Evolutionary conservation across 1,140 invertebrate species (phyloP).

Genomic region (Phortica variegata): DNA sequence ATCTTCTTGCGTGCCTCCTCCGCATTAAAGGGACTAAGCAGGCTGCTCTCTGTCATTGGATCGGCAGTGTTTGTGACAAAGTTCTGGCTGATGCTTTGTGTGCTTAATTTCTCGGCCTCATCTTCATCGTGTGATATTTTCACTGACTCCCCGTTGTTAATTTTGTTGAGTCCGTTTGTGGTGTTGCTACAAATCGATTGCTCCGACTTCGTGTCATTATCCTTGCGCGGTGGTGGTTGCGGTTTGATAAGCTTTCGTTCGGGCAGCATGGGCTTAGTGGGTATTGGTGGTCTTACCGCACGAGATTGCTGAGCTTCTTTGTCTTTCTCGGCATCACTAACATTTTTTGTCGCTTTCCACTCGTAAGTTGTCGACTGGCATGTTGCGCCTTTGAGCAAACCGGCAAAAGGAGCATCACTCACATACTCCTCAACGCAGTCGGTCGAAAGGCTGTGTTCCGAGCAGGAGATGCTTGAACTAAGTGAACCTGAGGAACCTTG

Average conservation of each 20-base stretch:
- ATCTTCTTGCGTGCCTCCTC: constrained; percentile 94
- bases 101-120: neutral
- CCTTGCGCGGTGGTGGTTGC: constrained; percentile 9
- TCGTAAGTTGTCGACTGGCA: constrained; percentile 17
- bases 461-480: constrained; percentile 65
- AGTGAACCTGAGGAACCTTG: constrained; percentile 44
- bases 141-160: constrained; percentile 18
- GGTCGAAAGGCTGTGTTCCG: constrained; percentile 75
- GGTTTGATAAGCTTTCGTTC: constrained; percentile 40
- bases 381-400: constrained; percentile 76
- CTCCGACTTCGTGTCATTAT: constrained; percentile 23
- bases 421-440: constrained; percentile 83
- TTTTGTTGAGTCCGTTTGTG: constrained; percentile 29
- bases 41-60: constrained; percentile 59
- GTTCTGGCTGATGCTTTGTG: neutral
- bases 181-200: constrained; percentile 26
- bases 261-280: constrained; percentile 36
- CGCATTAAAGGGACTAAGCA: constrained; percentile 87
- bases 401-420: constrained; percentile 83
- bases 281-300: constrained; percentile 32
- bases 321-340: constrained; percentile 25
- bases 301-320: constrained; percentile 18
- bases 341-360: constrained; percentile 36
- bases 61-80: constrained; percentile 7
- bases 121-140: constrained; percentile 17